Base-by-base conservation (phyloP, 2,113 vertebrate genomes). In the Alethe castanea region DNA sequence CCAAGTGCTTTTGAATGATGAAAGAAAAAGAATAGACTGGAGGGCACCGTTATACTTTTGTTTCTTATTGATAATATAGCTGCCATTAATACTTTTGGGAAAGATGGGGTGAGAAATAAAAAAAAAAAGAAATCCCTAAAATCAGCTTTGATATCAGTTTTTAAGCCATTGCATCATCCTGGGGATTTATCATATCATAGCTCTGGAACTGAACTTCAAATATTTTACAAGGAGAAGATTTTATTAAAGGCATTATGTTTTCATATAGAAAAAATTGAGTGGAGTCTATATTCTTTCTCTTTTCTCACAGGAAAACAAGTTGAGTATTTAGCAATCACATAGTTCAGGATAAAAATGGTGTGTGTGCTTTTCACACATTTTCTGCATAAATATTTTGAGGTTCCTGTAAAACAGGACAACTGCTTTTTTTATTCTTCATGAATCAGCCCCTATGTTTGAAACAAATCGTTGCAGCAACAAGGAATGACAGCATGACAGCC, bases 401-500 rank as follows among this genome's bases (percentile, higher is more conserved):
- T 88, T 94, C 91, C 85, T 94, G 84, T 92, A 95, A 97, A 95
- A 95, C 95, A 95, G 95, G 94, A 97, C 93, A 90, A 95, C 88
- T 42, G 67, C 74, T 74, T 91, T 91, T 97, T 87, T 81, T 66
- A 93, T 95, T 96, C 94, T 91, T 97, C 95, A 94, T 96, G 96
- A 98, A 98, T 98, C 97, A 98, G 95, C 94, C 92, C 93, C 79
- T 96, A 95, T 93, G 90, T 95, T 92, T 91, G 96, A 97, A 97
- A 98, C 97, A 98, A 97, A 98, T 98, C 47, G 83, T 95, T 94
- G 96, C 96, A 95, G 93, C 97, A 96, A 97, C 94, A 94, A 93
- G 97, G 96, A 98, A 95, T 98, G 98, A 97, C 97, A 98, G 95
- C 35, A 96, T 97, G 98, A 97, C 97, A 98, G 96, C 94, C 95